A percentile compares a stretch with the other conserved stretches of the same genome.
Evolutionary conservation across 2,113 vertebrate genomes (phyloP).

Genomic region (Dromaius novaehollandiae): DNA sequence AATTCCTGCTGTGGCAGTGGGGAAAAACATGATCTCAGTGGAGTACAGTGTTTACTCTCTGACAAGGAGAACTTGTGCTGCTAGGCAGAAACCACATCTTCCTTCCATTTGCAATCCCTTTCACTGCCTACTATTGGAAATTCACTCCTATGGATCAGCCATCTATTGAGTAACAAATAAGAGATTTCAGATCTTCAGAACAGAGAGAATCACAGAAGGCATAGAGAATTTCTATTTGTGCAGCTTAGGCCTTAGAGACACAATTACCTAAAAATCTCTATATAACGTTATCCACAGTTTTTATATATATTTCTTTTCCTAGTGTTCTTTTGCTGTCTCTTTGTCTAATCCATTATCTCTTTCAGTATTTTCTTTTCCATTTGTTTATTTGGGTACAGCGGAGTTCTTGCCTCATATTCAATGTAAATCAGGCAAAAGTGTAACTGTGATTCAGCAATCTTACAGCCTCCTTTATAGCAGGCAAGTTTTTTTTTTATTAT

Average conservation of each 20-base stretch:
- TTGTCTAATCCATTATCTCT: background rate
- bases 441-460: background rate
- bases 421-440: background rate
- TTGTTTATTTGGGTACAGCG: background rate
- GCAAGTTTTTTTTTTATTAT: background rate
- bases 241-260: background rate
- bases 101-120: background rate
- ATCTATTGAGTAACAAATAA: background rate
- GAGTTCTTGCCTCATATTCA: background rate
- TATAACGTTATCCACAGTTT: background rate
- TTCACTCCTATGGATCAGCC: background rate
- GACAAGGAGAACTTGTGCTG: background rate
- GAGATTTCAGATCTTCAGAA: background rate
- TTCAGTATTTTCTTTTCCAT: background rate
- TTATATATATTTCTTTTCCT: background rate
- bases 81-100: background rate
- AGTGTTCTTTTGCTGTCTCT: background rate
- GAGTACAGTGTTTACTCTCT: background rate
- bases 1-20: background rate
- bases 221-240: background rate
- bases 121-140: background rate
- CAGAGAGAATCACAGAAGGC: background rate
- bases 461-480: background rate
- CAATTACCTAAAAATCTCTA: background rate
- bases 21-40: background rate